Evolutionary conservation across 2,888 invertebrate species (phyloP), one percentile per base, ranked within the genome.

Genomic region (Eustalomyia histrio): DNA sequence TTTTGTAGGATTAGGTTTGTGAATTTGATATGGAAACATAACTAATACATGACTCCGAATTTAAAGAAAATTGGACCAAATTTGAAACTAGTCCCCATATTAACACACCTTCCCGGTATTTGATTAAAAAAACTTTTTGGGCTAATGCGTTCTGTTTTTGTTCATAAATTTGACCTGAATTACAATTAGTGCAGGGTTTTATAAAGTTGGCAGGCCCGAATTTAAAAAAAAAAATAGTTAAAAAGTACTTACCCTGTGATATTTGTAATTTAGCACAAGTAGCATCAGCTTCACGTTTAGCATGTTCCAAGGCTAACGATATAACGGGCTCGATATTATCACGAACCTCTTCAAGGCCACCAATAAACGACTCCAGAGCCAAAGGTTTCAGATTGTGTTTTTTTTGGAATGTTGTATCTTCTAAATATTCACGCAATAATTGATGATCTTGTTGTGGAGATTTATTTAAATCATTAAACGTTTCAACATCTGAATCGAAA

Each of bases 191-290:
- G n/a, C n/a, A n/a, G n/a, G n/a, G n/a, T n/a, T n/a, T n/a, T n/a
- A n/a, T n/a, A n/a, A n/a, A n/a, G n/a, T n/a, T n/a, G n/a, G n/a
- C n/a, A n/a, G n/a, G n/a, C n/a, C n/a, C n/a, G n/a, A n/a, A n/a
- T n/a, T n/a, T n/a, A n/a, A n/a, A n/a, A n/a, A n/a, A n/a, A n/a
- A n/a, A n/a, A n/a, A n/a, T n/a, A n/a, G n/a, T n/a, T n/a, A n/a
- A n/a, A n/a, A n/a, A n/a, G n/a, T n/a, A 92, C 94, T 94, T 91
- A 97, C 97, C 97, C 91, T 95, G 94, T 89, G 97, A 95, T 91
- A 97, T 97, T 91, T 95, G 95, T 87, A 97, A 93, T 85, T 95
- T 94, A 69, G 94, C 94, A 91, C 97, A 97, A 10, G 96, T 96
- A 88, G 93, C 95, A 89, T 95, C 95, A 67, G 97, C 95, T 89